These are phyloP conservation scores for Pseudomyrmex pallidus DNA, from an alignment of 1,140 invertebrate genomes.

Conservation along the genomic window DNA sequence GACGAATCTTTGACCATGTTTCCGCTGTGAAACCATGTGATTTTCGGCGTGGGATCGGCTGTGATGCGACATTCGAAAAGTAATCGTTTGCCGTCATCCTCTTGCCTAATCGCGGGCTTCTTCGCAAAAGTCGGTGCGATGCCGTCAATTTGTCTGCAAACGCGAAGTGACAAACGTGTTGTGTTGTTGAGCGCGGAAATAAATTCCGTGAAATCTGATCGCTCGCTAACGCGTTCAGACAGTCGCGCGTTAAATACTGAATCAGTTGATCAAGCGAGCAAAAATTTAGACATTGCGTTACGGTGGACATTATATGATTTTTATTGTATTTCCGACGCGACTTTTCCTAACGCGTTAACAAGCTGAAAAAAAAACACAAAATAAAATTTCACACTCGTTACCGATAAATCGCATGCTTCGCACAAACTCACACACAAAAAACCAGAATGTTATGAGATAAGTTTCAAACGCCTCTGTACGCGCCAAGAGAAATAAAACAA, in stretches of 20 bases:
- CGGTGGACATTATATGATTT: not conserved
- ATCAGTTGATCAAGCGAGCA: too few species aligned
- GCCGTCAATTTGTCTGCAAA: conserved; percentile 96
- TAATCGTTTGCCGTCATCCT: conserved; percentile 97
- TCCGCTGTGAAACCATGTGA: conserved; percentile 96
- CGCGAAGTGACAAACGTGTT: conserved; percentile 20
- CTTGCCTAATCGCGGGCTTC: conserved; percentile 98
- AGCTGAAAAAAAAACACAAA: not conserved
- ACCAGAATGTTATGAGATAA: too few species aligned
- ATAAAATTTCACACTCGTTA: conserved; percentile 1
- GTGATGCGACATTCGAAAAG: conserved; percentile 98
- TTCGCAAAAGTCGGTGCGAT: conserved; percentile 98
- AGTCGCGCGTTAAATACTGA: not conserved
- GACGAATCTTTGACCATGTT: conserved; percentile 90
- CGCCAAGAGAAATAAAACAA: not conserved
- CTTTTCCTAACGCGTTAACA: not conserved
- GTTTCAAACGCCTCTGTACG: not conserved
- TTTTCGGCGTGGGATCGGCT: conserved; percentile 95
- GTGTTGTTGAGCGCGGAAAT: not conserved
- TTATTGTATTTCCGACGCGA: not conserved
- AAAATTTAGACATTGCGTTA: conserved; percentile 9
- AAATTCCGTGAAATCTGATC: conserved; percentile 5
- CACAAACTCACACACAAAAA: not conserved
- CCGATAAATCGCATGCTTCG: conserved; percentile 29
- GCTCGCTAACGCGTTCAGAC: conserved; percentile 35